These are phyloP conservation scores for Hoplodrina ambigua DNA, from an alignment of 2,888 invertebrate species.

Conservation along the genomic window DNA sequence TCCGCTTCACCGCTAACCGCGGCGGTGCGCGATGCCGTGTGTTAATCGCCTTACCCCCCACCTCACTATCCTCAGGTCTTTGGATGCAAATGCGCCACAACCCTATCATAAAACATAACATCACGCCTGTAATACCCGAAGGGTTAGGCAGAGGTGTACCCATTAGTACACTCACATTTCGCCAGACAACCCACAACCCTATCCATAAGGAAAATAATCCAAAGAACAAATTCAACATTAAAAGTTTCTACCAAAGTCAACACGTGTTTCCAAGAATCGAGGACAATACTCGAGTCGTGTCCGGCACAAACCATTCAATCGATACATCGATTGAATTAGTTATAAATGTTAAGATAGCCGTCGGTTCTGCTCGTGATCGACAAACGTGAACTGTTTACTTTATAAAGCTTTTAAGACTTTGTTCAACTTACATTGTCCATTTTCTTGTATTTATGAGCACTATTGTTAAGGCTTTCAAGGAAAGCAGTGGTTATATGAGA, in stretches of 20 bases:
- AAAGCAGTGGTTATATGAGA: neutral
- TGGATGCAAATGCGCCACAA: neutral
- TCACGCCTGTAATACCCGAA: too few relatives aligned
- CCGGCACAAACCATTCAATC: constrained; percentile 50
- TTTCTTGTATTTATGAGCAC: constrained; percentile 11
- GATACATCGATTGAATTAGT: constrained; percentile 58
- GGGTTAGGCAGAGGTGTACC: too few relatives aligned
- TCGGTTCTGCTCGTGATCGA: constrained; percentile 48
- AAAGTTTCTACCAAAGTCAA: constrained; percentile 27
- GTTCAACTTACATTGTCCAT: constrained; percentile 1
- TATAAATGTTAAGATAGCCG: constrained; percentile 50
- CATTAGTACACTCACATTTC: too few relatives aligned
- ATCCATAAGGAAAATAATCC: constrained; percentile 16
- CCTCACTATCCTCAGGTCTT: too few relatives aligned
- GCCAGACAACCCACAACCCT: neutral
- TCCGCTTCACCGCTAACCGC: too few relatives aligned
- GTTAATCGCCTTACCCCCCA: too few relatives aligned
- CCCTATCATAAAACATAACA: too few relatives aligned
- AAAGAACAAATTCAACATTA: constrained; percentile 11
- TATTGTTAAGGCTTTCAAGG: neutral
- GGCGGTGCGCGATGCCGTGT: too few relatives aligned
- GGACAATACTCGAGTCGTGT: constrained; percentile 45
- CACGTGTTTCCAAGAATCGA: constrained; percentile 43
- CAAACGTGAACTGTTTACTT: constrained; percentile 59
- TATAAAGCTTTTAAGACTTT: constrained; percentile 47